Conservation (phyloP, 2,888 invertebrate species). For the Trilocha varians region DNA sequence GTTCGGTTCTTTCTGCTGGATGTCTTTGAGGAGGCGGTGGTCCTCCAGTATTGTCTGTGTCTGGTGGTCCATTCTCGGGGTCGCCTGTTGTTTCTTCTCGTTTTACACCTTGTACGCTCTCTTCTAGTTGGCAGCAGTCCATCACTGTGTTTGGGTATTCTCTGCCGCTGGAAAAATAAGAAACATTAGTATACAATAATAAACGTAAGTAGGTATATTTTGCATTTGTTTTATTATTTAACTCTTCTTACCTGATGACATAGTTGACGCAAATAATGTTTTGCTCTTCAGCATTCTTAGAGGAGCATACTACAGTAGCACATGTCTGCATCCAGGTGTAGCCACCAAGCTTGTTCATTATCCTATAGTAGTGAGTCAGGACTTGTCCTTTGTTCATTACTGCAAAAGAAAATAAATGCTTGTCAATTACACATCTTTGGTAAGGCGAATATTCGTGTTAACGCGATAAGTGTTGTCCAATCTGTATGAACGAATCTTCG, state of each 20-base stretch:
- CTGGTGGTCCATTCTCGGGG: slow-evolving; percentile 91
- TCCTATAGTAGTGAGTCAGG: slow-evolving; percentile 93
- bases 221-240: no score
- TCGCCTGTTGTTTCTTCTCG: slow-evolving; percentile 87
- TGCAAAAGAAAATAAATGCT: slow-evolving; percentile 56
- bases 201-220: no score
- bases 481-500: no score
- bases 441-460: no score
- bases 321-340: slow-evolving; percentile 98
- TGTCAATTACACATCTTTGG: not conserved
- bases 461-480: no score
- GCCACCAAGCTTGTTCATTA: slow-evolving; percentile 97
- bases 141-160: slow-evolving; percentile 93
- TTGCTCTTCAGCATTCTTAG: slow-evolving; percentile 96
- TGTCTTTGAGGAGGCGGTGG: slow-evolving; percentile 53
- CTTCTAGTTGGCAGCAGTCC: slow-evolving; percentile 94
- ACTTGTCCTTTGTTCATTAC: slow-evolving; percentile 98
- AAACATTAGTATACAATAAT: not conserved
- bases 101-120: slow-evolving; percentile 85
- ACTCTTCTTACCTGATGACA: slow-evolving; percentile 86
- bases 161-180: slow-evolving; percentile 77
- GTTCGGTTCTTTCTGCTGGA: slow-evolving; percentile 51
- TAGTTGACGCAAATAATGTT: slow-evolving; percentile 98
- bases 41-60: slow-evolving; percentile 78
- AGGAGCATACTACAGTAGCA: slow-evolving; percentile 95